Conservation (phyloP, 1,140 invertebrate genomes). For the Paraescarpia echinospica region DNA sequence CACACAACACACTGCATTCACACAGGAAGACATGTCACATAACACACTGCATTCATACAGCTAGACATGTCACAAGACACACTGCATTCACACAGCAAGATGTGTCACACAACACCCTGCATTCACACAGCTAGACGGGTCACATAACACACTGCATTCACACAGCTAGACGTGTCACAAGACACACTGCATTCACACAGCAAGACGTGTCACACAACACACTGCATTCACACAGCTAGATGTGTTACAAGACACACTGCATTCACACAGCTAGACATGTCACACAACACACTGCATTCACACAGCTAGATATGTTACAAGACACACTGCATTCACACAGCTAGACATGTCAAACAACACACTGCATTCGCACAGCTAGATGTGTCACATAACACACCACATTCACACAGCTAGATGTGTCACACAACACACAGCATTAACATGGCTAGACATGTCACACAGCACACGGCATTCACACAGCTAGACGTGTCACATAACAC, state of each 20-base stretch:
- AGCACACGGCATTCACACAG: not conserved
- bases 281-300: not conserved
- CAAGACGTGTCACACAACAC: not conserved
- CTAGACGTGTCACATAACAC: not conserved
- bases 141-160: not conserved
- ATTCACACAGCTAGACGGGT: not conserved
- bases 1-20: not conserved
- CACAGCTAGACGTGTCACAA: not conserved
- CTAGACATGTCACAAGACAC: not conserved
- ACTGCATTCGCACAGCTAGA: not conserved
- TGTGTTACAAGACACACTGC: constrained; percentile 1
- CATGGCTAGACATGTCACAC: constrained; percentile 3
- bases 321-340: not conserved
- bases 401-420: not conserved
- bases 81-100: not conserved
- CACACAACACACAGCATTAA: not conserved
- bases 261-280: constrained; percentile 7
- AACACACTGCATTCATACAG: not conserved
- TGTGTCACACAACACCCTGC: not conserved
- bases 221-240: not conserved
- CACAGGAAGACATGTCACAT: not conserved
- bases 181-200: not conserved
- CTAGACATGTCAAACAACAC: not conserved
- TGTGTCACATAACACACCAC: not conserved
- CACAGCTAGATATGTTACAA: not conserved